Base-by-base conservation (phyloP, 2,797 vertebrate genomes). In the Rhynchonycteris naso region DNA sequence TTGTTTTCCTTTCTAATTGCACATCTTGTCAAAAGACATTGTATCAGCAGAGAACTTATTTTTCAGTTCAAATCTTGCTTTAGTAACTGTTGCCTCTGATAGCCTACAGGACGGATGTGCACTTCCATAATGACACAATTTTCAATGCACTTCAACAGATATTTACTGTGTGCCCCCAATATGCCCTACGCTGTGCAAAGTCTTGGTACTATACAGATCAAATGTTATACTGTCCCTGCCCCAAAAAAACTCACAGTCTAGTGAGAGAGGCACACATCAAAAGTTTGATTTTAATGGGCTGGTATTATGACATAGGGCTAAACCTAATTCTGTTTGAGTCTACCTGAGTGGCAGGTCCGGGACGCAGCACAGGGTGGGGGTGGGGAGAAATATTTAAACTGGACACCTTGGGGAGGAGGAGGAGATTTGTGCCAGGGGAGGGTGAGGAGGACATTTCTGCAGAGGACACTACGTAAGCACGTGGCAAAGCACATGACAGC, bases 131-230 rank as follows among this genome's bases (percentile, higher is more conserved):
- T 19, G n/a, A 91, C 38, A 90, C 52, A 69, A 24, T 68, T 92
- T 96, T 94, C n/a, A 94, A 14, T 76, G 92, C 50, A 69, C n/a
- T 65, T 74, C 47, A 47, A 58, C 43, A 89, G 38, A 65, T 71
- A 72, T 66, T 61, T 74, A 19, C 56, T 68, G 30, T 69, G 10
- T 94, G n/a, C 22, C 33, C 14, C 33, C 63, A 63, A 12, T 19
- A 38, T 74, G 15, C 30, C 30, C 0, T 24, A 13, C 18, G n/a
- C 58, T 80, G 1, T 86, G 10, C 28, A 69, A 69, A 35, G 24
- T 38, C 33, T 74, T 75, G n/a, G 11, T 82, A 18, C 86, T 92
- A 19, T 79, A 90, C 81, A 88, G 68, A 58, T 79, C 35, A 58
- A 79, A 33, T 35, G 22, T 58, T 35, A 79, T 22, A 79, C 22